Conservation (phyloP, 1,140 invertebrate genomes). For the Drosophila arizonae region DNA sequence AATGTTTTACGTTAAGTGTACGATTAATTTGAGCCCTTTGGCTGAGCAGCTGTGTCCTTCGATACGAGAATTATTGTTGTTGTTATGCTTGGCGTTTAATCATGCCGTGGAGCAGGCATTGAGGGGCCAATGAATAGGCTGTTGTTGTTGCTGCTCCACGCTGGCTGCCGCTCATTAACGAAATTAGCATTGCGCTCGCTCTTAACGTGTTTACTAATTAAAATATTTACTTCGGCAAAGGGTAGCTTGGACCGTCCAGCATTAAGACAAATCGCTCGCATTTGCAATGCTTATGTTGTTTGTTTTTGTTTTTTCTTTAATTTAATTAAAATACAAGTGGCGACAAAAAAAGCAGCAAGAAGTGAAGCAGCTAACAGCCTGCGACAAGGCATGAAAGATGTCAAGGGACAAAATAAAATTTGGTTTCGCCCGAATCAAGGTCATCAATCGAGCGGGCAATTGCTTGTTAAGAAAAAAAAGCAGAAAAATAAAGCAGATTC, state of each 20-base stretch:
- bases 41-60: not conserved
- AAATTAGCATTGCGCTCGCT: constrained; percentile 39
- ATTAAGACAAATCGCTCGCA: constrained; percentile 53
- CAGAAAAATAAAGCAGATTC: not conserved
- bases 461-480: constrained; percentile 17
- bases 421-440: constrained; percentile 26
- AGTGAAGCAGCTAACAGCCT: constrained; percentile 33
- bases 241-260: constrained; percentile 16
- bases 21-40: constrained; percentile 30
- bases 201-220: constrained; percentile 43
- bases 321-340: constrained; percentile 48
- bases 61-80: constrained; percentile 4
- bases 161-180: constrained; percentile 20
- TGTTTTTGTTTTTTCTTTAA: constrained; percentile 20
- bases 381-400: constrained; percentile 53
- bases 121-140: not conserved
- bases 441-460: constrained; percentile 62
- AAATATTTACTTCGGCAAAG: constrained; percentile 1
- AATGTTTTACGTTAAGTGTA: constrained; percentile 37
- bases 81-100: constrained; percentile 7
- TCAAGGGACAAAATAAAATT: constrained; percentile 12
- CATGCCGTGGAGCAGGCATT: not conserved
- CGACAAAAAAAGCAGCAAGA: not conserved
- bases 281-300: not conserved
- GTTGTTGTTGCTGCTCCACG: not conserved